Percentiles rank a stretch among this genome's conserved stretches.
Evolutionary conservation across 1,140 invertebrate genomes (phyloP).

Genomic region (Cephus cinctus): DNA sequence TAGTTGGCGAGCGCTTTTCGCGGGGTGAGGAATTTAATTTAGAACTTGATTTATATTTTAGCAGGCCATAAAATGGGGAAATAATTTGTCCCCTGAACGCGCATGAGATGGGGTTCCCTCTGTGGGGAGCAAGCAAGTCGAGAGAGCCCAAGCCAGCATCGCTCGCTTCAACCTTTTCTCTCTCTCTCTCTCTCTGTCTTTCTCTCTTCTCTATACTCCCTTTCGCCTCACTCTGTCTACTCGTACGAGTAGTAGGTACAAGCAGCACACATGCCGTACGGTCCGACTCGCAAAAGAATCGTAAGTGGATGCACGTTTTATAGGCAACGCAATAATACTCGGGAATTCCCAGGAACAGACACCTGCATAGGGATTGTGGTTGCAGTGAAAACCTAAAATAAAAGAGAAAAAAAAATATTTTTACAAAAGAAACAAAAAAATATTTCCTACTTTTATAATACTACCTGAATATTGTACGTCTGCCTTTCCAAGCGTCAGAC

Average conservation of each 20-base stretch:
- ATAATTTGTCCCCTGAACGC: slow-evolving; percentile 52
- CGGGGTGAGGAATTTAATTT: slow-evolving; percentile 52
- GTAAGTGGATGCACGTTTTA: no score
- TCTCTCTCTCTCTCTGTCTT: neutral
- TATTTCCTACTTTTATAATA: no score
- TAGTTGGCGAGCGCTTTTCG: slow-evolving; percentile 28
- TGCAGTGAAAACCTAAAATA: no score
- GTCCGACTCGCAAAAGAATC: no score
- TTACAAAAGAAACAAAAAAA: no score
- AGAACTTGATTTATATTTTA: slow-evolving; percentile 56
- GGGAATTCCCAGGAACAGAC: no score
- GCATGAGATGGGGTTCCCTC: slow-evolving; percentile 40
- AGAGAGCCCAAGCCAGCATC: neutral
- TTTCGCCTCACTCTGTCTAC: slow-evolving; percentile 19
- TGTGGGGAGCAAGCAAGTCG: neutral
- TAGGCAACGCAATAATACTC: no score
- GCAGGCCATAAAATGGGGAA: slow-evolving; percentile 52
- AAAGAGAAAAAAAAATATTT: no score
- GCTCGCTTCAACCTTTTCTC: slow-evolving; percentile 8
- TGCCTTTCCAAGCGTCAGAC: no score
- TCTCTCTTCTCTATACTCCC: slow-evolving; percentile 7
- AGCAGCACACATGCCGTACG: no score
- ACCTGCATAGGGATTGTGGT: no score
- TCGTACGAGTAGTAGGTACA: neutral
- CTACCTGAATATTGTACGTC: no score